Percentiles rank a stretch among this genome's conserved stretches.
Evolutionary conservation across 2,113 vertebrate genomes (phyloP).

Genomic region (Pardalotus punctatus): DNA sequence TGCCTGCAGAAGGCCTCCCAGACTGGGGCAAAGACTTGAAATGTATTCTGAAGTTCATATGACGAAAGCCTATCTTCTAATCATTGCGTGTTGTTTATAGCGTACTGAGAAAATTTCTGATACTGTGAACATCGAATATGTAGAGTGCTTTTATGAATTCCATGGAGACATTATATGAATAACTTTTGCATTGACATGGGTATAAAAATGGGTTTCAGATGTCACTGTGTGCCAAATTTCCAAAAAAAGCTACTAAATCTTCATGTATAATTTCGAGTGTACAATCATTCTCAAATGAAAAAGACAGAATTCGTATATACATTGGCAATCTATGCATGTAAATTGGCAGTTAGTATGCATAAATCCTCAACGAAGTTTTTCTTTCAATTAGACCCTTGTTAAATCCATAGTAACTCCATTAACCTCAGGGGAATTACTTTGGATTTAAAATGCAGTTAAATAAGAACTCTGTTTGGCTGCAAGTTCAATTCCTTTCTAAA

Average conservation of each 20-base stretch:
- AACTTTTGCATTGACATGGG: slow-evolving; percentile 44
- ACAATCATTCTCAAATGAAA: slow-evolving; percentile 57
- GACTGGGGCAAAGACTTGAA: background rate
- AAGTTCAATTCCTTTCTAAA: slow-evolving; percentile 29
- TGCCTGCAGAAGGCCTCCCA: background rate
- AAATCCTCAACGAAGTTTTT: slow-evolving; percentile 42
- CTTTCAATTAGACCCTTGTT: slow-evolving; percentile 61
- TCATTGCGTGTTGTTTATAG: slow-evolving; percentile 38
- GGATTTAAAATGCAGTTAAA: slow-evolving; percentile 50
- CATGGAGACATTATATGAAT: slow-evolving; percentile 41
- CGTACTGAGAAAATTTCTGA: slow-evolving; percentile 32
- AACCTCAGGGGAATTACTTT: slow-evolving; percentile 50
- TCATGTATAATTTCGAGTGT: slow-evolving; percentile 45
- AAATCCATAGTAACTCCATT: slow-evolving; percentile 62
- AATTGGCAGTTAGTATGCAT: slow-evolving; percentile 59
- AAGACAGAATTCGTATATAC: slow-evolving; percentile 52
- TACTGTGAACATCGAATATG: slow-evolving; percentile 41
- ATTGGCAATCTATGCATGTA: slow-evolving; percentile 50
- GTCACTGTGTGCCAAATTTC: slow-evolving; percentile 58
- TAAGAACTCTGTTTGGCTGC: background rate
- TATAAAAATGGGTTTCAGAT: slow-evolving; percentile 64
- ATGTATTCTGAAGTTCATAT: slow-evolving; percentile 17
- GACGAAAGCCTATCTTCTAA: slow-evolving; percentile 27
- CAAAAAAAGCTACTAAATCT: slow-evolving; percentile 56
- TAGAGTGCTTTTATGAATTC: slow-evolving; percentile 40